These are phyloP conservation scores for Siniperca obscura DNA, from an alignment of 2,797 vertebrate genomes.

Conservation along the genomic window DNA sequence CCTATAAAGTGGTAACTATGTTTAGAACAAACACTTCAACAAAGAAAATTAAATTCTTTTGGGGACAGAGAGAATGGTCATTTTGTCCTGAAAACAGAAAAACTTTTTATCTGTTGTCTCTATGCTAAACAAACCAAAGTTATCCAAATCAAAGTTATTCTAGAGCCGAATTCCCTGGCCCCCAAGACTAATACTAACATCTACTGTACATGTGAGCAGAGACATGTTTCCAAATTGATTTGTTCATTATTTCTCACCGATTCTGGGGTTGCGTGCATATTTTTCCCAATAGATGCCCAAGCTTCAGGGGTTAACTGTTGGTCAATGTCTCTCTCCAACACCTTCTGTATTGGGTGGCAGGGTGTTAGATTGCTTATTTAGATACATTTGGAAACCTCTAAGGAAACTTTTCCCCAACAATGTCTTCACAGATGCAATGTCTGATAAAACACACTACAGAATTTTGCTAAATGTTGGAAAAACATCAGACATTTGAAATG, in stretches of 20 bases:
- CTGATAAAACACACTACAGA: conserved; percentile 79
- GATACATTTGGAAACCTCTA: conserved; percentile 82
- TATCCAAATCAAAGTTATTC: conserved; percentile 64
- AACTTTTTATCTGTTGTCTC: conserved; percentile 50
- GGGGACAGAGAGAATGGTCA: conserved; percentile 83
- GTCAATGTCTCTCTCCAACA: conserved; percentile 88
- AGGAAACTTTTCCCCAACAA: conserved; percentile 75
- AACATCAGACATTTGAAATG: conserved; percentile 73
- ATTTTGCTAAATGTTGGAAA: conserved; percentile 66
- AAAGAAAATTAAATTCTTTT: conserved; percentile 63
- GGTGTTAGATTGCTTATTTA: conserved; percentile 85
- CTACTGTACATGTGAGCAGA: conserved; percentile 82
- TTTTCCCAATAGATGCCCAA: conserved; percentile 88
- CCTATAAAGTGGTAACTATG: conserved; percentile 34
- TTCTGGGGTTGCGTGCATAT: conserved; percentile 87
- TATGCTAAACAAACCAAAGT: conserved; percentile 59
- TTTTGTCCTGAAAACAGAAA: conserved; percentile 79
- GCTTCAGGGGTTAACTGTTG: conserved; percentile 88
- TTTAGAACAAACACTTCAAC: conserved; percentile 50
- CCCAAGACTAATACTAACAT: conserved; percentile 76
- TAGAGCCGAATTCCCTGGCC: conserved; percentile 80
- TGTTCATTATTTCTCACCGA: conserved; percentile 87
- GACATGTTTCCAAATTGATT: conserved; percentile 85
- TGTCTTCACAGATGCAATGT: conserved; percentile 71
- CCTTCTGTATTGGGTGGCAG: conserved; percentile 88